Base-by-base conservation (phyloP, 2,797 vertebrate genomes). In the Sebastes nivosus region DNA sequence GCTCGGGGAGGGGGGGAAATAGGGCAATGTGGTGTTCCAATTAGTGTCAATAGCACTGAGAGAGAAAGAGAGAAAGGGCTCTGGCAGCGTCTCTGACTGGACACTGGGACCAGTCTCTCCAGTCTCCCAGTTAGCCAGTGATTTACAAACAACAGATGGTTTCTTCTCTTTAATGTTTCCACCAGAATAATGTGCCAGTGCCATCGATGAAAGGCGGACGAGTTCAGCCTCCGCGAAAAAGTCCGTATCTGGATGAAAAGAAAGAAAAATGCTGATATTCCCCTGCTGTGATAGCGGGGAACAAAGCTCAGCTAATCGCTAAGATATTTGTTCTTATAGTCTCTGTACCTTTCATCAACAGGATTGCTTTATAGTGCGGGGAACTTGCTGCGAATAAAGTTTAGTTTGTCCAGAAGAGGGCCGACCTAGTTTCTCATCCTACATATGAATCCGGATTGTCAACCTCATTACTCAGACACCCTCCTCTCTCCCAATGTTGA, bases 381-480 rank as follows among this genome's bases (percentile, higher is more conserved):
- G 25, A 65, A 58, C 61, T 13, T 60, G 14, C 42, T 65, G 16
- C 72, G 57, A 81, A 60, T 54, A 34, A 77, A 80, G 77, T 81
- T 50, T 60, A 54, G 32, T 75, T 70, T 75, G 34, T 77, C 81
- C 70, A 77, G 67, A 84, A 61, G 20, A 70, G 8, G 11, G 63
- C 11, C 83, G 90, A 88, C 90, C 90, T 80, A 90, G 61, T 88
- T 93, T 89, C 76, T 71, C 73, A 79, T 85, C 84, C 78, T 78
- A 84, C 70, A 79, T 79, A 75, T 52, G 46, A 82, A 73, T 83
- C 80, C 74, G 83, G 89, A 86, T 71, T 85, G 78, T 88, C 88
- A 84, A 30, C 87, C 83, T 92, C 85, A 90, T 89, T 89, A 87
- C 73, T 85, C 73, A 64, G 65, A 75, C n/a, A 30, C 29, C 59